Conservation (phyloP, 2,113 vertebrate genomes). For the Junco hyemalis region DNA sequence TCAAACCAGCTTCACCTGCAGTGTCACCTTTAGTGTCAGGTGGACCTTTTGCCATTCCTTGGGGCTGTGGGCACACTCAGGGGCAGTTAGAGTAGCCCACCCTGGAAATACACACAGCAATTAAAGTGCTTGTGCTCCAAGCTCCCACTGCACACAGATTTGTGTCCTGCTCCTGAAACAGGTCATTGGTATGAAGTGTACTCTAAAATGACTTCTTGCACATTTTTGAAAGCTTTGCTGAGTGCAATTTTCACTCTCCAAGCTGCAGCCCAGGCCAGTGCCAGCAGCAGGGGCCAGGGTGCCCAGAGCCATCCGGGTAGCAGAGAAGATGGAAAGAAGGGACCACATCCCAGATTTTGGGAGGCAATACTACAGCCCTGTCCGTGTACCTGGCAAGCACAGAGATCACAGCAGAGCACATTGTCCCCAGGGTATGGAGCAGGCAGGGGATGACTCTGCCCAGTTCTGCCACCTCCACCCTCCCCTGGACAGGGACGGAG, state of each 20-base stretch:
- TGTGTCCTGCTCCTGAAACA: neutral
- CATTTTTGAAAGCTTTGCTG: neutral
- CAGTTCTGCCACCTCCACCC: neutral
- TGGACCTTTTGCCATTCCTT: neutral
- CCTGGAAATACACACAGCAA: neutral
- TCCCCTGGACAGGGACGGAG: neutral
- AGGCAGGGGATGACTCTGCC: neutral
- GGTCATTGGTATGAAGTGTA: neutral
- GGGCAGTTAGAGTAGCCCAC: fast-evolving
- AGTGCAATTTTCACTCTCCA: neutral
- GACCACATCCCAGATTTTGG: neutral
- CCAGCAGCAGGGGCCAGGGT: neutral
- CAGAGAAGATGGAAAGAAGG: neutral
- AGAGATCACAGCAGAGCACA: neutral
- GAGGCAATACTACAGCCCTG: neutral
- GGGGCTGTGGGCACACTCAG: neutral
- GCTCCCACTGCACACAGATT: neutral
- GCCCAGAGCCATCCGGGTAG: neutral
- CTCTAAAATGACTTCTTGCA: neutral
- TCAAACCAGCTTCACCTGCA: neutral
- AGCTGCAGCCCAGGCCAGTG: neutral
- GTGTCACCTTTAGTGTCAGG: neutral
- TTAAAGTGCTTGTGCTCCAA: neutral
- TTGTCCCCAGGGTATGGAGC: fast-evolving
- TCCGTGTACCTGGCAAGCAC: fast-evolving